A percentile compares a stretch with the other conserved stretches of the same genome.
Evolutionary conservation across 2,888 invertebrate species (phyloP).

Genomic region (Heliconius hortense): DNA sequence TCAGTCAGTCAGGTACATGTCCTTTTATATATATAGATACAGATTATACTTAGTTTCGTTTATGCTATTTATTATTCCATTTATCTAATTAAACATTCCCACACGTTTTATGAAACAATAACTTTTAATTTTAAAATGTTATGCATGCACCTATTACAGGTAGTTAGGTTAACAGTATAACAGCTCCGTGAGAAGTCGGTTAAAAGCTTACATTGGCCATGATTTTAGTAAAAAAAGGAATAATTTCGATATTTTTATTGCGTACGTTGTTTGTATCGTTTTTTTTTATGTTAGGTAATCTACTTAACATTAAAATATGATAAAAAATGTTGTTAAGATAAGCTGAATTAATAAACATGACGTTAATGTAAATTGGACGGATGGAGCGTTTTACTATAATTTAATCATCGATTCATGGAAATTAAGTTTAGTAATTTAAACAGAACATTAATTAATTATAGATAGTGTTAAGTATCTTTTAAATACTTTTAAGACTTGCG

Average conservation of each 20-base stretch:
- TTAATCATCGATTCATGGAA: conserved; percentile 24
- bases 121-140: conserved; percentile 79
- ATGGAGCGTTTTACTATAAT: conserved; percentile 21
- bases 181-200: conserved; percentile 75
- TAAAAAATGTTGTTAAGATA: conserved; percentile 18
- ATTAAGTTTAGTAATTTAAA: conserved; percentile 19
- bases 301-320: conserved; percentile 17
- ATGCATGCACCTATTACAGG: conserved; percentile 75
- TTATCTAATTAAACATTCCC: conserved; percentile 81
- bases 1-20: too few relatives aligned
- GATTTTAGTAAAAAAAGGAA: conserved; percentile 35
- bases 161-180: conserved; percentile 77
- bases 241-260: background rate
- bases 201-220: conserved; percentile 60
- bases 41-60: conserved; percentile 67
- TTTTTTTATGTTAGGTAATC: background rate
- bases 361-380: conserved; percentile 21
- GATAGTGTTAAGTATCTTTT: conserved; percentile 13
- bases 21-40: too few relatives aligned
- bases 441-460: conserved; percentile 21
- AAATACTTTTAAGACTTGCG: background rate
- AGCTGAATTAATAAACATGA: conserved; percentile 21
- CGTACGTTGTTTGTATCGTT: background rate
- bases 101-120: conserved; percentile 78
- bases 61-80: conserved; percentile 73